These are phyloP conservation scores for Margaritifera margaritifera DNA, from an alignment of 2,888 invertebrate genomes.

Conservation along the genomic window DNA sequence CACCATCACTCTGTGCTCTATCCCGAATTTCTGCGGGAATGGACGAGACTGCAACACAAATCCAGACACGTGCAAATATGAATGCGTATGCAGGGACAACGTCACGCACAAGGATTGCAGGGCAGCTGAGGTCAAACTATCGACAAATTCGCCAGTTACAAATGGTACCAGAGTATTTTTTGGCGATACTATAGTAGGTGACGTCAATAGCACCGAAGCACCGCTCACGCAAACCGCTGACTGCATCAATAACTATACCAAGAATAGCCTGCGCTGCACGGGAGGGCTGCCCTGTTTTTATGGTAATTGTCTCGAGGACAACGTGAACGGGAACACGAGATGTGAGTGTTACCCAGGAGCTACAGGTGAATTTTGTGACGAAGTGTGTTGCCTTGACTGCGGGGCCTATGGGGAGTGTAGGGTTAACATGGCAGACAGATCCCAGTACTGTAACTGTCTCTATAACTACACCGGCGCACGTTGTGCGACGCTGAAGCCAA, in stretches of 20 bases:
- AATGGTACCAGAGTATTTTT: no score
- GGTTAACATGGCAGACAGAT: neutral
- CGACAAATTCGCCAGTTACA: no score
- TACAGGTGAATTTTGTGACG: conserved; percentile 11
- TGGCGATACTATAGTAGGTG: no score
- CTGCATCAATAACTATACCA: neutral
- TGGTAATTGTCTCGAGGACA: conserved; percentile 12
- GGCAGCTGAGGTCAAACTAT: neutral
- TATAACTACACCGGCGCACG: conserved; percentile 3
- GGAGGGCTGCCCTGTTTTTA: conserved; percentile 8
- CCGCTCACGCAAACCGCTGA: neutral
- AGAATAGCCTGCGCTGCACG: neutral
- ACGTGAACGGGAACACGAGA: conserved; percentile 1
- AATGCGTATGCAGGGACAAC: conserved; percentile 19
- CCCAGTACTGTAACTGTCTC: conserved; percentile 8
- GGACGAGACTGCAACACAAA: conserved; percentile 16
- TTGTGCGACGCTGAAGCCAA: neutral
- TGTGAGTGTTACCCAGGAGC: conserved; percentile 18
- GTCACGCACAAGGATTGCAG: conserved; percentile 15
- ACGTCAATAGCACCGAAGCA: no score
- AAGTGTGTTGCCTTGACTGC: conserved; percentile 27
- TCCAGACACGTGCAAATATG: conserved; percentile 10
- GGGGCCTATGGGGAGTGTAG: conserved; percentile 21
- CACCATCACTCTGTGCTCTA: conserved; percentile 19
- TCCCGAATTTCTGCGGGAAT: conserved; percentile 14